Base-by-base conservation (phyloP, 2,797 vertebrate genomes). In the Phrynocephalus vlangalii region DNA sequence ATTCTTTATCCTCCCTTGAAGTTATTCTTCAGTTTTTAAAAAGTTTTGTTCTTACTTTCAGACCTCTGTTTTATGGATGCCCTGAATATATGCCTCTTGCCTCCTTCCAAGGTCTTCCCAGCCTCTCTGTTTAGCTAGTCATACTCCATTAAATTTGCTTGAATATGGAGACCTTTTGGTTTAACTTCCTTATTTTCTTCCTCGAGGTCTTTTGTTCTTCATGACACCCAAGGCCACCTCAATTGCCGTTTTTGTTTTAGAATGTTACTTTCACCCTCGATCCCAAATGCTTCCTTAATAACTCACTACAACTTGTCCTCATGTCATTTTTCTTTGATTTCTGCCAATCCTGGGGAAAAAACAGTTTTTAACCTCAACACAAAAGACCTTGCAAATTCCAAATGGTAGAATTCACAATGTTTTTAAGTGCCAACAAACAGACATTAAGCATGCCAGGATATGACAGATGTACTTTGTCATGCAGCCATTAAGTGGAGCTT, bases 121-220 rank as follows among this genome's bases (percentile, higher is more conserved):
- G 16, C 60, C 13, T 85, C 70, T 38, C 60, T 30, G 7, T 70
- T 85, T 81, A 76, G 79, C 72, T 38, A 75, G 60, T 85, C 83
- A 81, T 85, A 38, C 38, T 28, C 71, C 83, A 85, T 88, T 85
- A 81, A 85, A 68, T 85, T 38, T 30, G 22, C 83, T 85, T 24
- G 63, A 44, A 81, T 85, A 77, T 20, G 18, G 68, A 77, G 78
- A 88, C 71, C 48, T 85, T 85, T 88, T 82, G 83, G 60, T 76
- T 63, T 85, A 6, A n/a, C 78, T n/a, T 88, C 67, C 63, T 44
- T 84, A n/a, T 70, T 85, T 56, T n/a, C 63, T 18, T 60, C 24
- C 30, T 26, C 0, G 38, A 85, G 87, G 83, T 60, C 78, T 15
- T 88, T 84, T 67, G 52, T 73, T 84, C 76, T 85, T 30, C 71